These are phyloP conservation scores for Amitus sp. DNA, from an alignment of 2,888 invertebrate genomes.

Conservation along the genomic window DNA sequence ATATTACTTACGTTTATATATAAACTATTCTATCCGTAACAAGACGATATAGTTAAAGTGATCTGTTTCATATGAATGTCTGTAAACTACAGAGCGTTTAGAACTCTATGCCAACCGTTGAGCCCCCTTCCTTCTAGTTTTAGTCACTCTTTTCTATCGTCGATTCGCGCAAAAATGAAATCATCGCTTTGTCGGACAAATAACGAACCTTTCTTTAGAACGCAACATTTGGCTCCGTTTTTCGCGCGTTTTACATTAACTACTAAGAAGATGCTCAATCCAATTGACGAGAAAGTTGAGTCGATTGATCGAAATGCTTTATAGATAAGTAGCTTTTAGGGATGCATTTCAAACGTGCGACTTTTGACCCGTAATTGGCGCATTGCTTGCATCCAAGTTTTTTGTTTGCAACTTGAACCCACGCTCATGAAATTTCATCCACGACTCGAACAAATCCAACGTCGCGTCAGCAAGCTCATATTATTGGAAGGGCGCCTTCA, in stretches of 20 bases:
- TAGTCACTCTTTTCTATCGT: constrained; percentile 26
- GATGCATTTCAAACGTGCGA: background rate
- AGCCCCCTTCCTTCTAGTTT: constrained; percentile 41
- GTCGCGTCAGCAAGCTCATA: constrained; percentile 10
- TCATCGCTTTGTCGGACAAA: too few species aligned
- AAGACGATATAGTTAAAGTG: constrained; percentile 64
- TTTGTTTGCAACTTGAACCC: background rate
- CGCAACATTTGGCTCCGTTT: too few species aligned
- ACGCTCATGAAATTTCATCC: background rate
- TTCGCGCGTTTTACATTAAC: background rate
- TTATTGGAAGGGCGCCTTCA: constrained; percentile 34
- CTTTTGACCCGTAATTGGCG: background rate
- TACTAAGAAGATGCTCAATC: background rate
- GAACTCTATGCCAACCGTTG: constrained; percentile 65
- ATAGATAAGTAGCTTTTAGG: constrained; percentile 7
- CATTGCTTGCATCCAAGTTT: background rate
- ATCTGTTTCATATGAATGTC: constrained; percentile 66
- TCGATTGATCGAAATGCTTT: constrained; percentile 5
- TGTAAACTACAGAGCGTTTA: constrained; percentile 66
- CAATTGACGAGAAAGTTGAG: background rate
- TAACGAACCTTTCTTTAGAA: too few species aligned
- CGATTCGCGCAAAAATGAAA: background rate
- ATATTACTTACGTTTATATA: constrained; percentile 64
- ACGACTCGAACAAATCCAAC: background rate
- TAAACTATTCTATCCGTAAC: constrained; percentile 64